Evolutionary conservation across 2,888 invertebrate genomes (phyloP), one percentile per base, ranked within the genome.

Genomic region (Melanophora roralis): DNA sequence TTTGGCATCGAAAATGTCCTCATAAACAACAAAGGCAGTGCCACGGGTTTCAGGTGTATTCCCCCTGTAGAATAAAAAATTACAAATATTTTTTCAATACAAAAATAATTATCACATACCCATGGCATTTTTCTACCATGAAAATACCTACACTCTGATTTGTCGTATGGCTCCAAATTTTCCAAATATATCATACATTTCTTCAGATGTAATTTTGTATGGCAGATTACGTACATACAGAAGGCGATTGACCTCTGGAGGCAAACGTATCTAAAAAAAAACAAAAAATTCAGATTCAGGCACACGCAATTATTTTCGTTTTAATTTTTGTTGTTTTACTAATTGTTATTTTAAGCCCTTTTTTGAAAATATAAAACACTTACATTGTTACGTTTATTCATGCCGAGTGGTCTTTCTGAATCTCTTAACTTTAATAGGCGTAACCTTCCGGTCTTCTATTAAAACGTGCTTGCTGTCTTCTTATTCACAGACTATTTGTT

Each of bases 121-220:
- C n/a, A n/a, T n/a, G n/a, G n/a, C n/a, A n/a, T n/a, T n/a, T n/a
- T n/a, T n/a, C n/a, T n/a, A n/a, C 45, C 40, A 16, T 43, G 32
- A 16, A 47, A 5, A 62, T n/a, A 92, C 96, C 94, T 93, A 97
- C 97, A 98, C 97, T 91, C 99, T 92, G 80, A 99, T 99, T 91
- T 99, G 99, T 85, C 99, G 91, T 83, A 99, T 99, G 2, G 99
- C 99, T 85, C 99, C 99, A 91, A 99, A 99, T 92, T 99, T 99
- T 16, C 99, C 99, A 92, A 99, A 99, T 82, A 99, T 99, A 91
- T 99, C 99, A 89, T 99, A 99, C 99, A 99, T 99, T 93, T 99
- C 99, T 90, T 99, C 99, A 6, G 97, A 97, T 60, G 98, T 98
- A 84, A 99, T 99, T 92, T 99, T 99, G 88, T 99, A 99, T 0